Evolutionary conservation across 2,888 invertebrate species (phyloP).

Genomic region (Hypena proboscidalis): DNA sequence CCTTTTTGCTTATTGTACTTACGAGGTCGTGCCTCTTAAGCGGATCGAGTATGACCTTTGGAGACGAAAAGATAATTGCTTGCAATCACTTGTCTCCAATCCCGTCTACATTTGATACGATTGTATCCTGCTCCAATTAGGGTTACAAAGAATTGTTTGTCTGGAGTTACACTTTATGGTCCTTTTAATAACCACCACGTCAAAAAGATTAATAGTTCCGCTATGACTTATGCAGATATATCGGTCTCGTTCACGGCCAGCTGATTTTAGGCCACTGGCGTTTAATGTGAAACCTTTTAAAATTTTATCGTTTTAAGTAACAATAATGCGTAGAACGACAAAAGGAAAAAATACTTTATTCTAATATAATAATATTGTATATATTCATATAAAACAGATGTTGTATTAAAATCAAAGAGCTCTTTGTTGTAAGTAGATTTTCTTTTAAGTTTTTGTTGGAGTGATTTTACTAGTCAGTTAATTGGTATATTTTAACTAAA

Average conservation of each 20-base stretch:
- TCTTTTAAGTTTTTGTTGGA: no score
- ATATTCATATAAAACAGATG: no score
- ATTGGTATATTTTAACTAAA: no score
- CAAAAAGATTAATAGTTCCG: constrained; percentile 32
- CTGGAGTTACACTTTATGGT: constrained; percentile 31
- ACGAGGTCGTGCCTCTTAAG: constrained; percentile 70
- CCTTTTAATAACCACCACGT: constrained; percentile 13
- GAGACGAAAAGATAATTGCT: constrained; percentile 76
- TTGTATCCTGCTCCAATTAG: constrained; percentile 41
- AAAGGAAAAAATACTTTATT: background rate
- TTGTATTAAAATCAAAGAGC: no score
- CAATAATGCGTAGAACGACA: no score
- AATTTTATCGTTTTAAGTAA: no score
- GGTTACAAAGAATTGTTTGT: constrained; percentile 26
- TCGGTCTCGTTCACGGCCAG: constrained; percentile 8
- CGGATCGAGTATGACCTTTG: constrained; percentile 76
- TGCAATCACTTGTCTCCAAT: constrained; percentile 54
- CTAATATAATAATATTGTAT: no score
- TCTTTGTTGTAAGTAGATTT: no score
- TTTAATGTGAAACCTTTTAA: no score
- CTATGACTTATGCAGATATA: constrained; percentile 5
- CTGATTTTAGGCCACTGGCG: no score
- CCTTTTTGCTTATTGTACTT: constrained; percentile 46
- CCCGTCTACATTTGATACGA: constrained; percentile 48
- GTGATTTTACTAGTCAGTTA: no score